These are phyloP conservation scores for Brachionus angularis DNA, from an alignment of 1,140 invertebrate genomes.

Conservation along the genomic window DNA sequence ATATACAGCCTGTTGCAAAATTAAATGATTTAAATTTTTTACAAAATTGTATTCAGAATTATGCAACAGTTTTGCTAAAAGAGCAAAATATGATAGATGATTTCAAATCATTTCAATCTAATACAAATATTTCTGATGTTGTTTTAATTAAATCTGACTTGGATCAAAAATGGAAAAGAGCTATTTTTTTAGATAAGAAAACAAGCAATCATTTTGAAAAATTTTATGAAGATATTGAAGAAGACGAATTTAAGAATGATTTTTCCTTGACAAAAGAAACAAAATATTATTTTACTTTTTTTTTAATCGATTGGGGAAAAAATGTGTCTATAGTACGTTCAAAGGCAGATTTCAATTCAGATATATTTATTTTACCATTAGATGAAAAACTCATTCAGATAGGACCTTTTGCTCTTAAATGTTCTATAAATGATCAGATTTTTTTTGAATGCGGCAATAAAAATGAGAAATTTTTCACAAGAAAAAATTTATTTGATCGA, in stretches of 20 bases:
- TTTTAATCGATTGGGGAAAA: constrained; percentile 4
- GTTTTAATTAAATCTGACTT: neutral
- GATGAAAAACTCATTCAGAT: constrained; percentile 28
- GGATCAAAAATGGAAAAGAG: constrained; percentile 20
- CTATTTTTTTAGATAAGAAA: neutral
- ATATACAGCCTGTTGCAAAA: neutral
- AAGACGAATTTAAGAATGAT: neutral
- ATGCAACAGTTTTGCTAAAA: neutral
- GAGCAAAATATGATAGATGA: neutral
- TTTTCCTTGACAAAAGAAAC: too few relatives aligned
- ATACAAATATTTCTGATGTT: constrained; percentile 2
- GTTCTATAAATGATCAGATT: constrained; percentile 26
- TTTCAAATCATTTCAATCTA: neutral
- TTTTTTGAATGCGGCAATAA: neutral
- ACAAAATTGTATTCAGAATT: constrained; percentile 10
- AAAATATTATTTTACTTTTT: constrained; percentile 8
- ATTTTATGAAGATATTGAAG: neutral
- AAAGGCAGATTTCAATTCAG: too few relatives aligned
- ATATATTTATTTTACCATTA: constrained; percentile 1
- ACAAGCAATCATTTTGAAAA: neutral
- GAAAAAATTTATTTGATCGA: neutral
- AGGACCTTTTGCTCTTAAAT: constrained; percentile 32
- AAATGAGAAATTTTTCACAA: neutral
- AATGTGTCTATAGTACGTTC: neutral
- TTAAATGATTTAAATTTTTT: constrained; percentile 1